phyloP scores from a whole-genome alignment of 2,888 invertebrate species.

The Hoplodrina ambigua region DNA sequence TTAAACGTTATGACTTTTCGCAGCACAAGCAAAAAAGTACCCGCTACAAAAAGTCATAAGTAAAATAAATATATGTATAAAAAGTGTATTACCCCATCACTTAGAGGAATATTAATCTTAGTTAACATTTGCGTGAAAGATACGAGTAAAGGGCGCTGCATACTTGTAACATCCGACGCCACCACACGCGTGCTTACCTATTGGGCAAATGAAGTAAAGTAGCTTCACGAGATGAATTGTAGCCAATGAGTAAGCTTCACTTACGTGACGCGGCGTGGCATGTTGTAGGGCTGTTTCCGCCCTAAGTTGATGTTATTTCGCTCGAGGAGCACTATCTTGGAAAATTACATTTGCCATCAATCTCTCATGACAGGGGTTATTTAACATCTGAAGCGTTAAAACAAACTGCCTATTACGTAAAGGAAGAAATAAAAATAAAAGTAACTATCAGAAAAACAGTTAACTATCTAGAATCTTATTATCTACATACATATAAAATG shows the following conservation, averaged over 20 bases:
- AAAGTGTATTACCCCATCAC: neutral
- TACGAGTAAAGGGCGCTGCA: neutral
- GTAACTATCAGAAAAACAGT: neutral
- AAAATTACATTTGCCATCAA: slow-evolving; percentile 37
- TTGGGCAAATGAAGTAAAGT: too few relatives aligned
- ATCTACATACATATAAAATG: too few relatives aligned
- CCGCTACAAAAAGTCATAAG: neutral
- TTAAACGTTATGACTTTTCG: too few relatives aligned
- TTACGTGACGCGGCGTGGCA: too few relatives aligned
- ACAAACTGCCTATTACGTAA: slow-evolving; percentile 12
- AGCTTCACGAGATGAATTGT: too few relatives aligned
- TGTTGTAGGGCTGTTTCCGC: too few relatives aligned
- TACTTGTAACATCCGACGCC: too few relatives aligned
- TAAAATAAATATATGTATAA: neutral
- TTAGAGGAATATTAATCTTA: slow-evolving; percentile 13
- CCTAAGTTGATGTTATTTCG: slow-evolving; percentile 1
- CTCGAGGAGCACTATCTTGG: slow-evolving; percentile 12
- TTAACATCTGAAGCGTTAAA: slow-evolving; percentile 9
- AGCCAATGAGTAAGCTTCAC: too few relatives aligned
- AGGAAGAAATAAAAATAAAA: slow-evolving; percentile 19
- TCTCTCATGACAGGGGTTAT: slow-evolving; percentile 17
- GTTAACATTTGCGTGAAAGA: slow-evolving; percentile 16
- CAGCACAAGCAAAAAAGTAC: too few relatives aligned
- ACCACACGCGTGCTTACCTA: too few relatives aligned
- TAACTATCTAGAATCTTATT: too few relatives aligned